Evolutionary conservation across 1,140 invertebrate genomes (phyloP), one percentile per base, ranked within the genome.

Genomic region (Zaprionus vittiger): DNA sequence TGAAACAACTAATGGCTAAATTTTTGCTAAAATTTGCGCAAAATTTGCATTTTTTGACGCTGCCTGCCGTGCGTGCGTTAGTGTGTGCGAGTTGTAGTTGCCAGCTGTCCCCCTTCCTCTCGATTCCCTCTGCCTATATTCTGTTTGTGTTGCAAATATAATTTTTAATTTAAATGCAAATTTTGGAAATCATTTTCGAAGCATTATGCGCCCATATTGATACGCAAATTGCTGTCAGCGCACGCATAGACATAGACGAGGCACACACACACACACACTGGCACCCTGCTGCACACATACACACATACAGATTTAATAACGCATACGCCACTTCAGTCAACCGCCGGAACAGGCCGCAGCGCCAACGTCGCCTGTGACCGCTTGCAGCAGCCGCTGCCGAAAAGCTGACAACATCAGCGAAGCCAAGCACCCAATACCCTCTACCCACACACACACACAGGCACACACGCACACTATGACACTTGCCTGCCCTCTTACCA

Each of bases 131-230:
- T 49, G 28, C 24, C 7, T 28, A 64, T 54, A 34, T 63, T 80
- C 68, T 89, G 86, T 90, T 89, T 89, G 84, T 89, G 81, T 89
- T 89, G 85, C 85, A 89, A 89, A 89, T 89, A 89, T 89, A 90
- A 90, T 89, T 89, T 89, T 89, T 89, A 89, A 89, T 89, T 89
- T 89, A 89, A 90, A 89, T 89, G 85, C 85, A 89, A 89, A 89
- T 89, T 89, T 89, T 85, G 81, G 81, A 90, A 89, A 89, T 89
- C 85, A 89, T 90, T 89, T 90, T 89, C 85, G 79, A 85, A 90
- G 86, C 85, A 89, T 89, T 89, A 89, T 89, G 85, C 84, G 85
- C 85, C 85, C 85, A 89, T 89, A 89, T 89, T 89, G 85, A 89
- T 89, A 89, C 85, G 85, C 85, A 89, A 89, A 89, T 89, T 89